These are phyloP conservation scores for Anguilla obscura DNA, from an alignment of 2,797 vertebrate species.

Conservation along the genomic window DNA sequence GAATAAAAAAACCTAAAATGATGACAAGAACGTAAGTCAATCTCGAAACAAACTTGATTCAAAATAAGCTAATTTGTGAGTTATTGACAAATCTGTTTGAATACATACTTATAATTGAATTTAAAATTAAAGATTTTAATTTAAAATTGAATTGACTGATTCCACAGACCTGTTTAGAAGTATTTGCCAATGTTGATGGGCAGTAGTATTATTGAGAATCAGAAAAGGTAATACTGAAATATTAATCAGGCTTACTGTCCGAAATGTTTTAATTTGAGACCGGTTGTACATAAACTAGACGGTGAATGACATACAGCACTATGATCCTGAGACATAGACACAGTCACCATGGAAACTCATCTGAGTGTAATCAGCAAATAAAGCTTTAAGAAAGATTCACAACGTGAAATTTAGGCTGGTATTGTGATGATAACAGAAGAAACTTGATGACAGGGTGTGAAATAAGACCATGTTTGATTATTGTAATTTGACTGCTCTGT, in stretches of 20 bases:
- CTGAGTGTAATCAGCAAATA: not conserved
- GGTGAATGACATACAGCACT: conserved; percentile 24
- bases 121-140: not conserved
- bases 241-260: conserved; percentile 1
- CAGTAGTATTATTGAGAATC: conserved; percentile 14
- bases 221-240: not conserved
- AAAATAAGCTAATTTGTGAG: not conserved
- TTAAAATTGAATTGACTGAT: not conserved
- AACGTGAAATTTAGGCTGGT: not conserved
- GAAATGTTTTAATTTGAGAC: not conserved
- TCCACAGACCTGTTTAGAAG: not conserved
- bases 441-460: not conserved
- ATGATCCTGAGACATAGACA: conserved; percentile 19
- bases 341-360: not conserved
- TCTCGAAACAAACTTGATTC: not conserved
- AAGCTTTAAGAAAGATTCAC: not conserved
- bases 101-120: not conserved
- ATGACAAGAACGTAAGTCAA: conserved; percentile 47
- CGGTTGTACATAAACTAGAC: conserved; percentile 1
- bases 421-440: not conserved
- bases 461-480: not conserved
- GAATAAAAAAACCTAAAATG: conserved; percentile 51
- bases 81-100: not conserved
- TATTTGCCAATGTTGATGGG: not conserved
- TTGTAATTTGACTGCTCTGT: not conserved